Percentiles rank a stretch among this genome's conserved stretches.
These are phyloP conservation scores for Aegotheles bennettii DNA, from an alignment of 2,113 vertebrate species.

Conservation along the genomic window DNA sequence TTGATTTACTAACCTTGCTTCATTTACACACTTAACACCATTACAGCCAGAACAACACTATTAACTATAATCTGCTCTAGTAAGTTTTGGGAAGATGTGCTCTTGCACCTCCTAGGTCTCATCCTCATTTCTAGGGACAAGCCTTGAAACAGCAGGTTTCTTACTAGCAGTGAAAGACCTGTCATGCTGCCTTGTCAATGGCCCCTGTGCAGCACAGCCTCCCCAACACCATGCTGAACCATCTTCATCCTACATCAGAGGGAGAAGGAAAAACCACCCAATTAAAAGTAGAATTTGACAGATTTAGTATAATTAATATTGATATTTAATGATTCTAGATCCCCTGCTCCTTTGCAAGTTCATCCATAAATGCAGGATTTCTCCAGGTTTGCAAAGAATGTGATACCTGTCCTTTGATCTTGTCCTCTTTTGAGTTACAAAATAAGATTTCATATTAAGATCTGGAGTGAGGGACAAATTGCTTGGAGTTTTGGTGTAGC, in stretches of 20 bases:
- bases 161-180: background rate
- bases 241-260: background rate
- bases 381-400: conserved; percentile 30
- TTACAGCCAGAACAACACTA: background rate
- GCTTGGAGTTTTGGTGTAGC: conserved; percentile 23
- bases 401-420: background rate
- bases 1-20: background rate
- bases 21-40: background rate
- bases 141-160: background rate
- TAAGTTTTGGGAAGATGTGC: background rate
- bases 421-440: background rate
- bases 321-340: conserved; percentile 37
- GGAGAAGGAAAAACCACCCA: background rate
- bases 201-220: rapidly evolving
- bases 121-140: background rate
- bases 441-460: conserved; percentile 44
- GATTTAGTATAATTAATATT: conserved; percentile 55
- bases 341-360: conserved; percentile 23
- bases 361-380: conserved; percentile 59
- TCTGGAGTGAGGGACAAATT: background rate
- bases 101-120: background rate
- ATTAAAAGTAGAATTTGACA: background rate
- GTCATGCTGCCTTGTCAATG: rapidly evolving
- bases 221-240: background rate
- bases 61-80: background rate